Evolutionary conservation across 2,113 vertebrate genomes (phyloP).

Genomic region (Zosterops japonicus): DNA sequence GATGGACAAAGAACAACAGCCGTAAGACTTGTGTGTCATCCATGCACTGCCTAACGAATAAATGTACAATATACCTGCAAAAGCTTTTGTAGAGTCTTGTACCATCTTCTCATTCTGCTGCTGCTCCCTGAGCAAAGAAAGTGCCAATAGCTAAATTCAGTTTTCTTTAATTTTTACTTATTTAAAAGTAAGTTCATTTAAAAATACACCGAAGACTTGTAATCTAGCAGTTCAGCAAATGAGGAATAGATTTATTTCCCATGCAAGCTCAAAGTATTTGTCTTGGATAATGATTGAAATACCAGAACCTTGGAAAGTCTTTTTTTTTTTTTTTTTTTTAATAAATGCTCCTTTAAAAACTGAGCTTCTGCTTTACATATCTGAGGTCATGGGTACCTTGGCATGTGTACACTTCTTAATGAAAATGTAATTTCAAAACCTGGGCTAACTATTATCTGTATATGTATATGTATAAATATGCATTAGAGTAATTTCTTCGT

Average conservation of each 20-base stretch:
- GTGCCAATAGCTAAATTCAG: background rate
- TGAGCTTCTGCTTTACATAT: background rate
- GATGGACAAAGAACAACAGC: background rate
- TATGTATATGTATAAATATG: background rate
- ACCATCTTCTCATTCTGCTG: background rate
- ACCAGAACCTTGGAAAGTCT: background rate
- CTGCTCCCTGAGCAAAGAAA: background rate
- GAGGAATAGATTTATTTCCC: background rate
- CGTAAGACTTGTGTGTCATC: background rate
- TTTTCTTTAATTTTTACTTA: constrained; percentile 6
- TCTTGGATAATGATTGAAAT: background rate
- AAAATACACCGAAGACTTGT: background rate
- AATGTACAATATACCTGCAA: background rate
- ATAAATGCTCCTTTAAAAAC: background rate
- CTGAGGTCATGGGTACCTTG: background rate
- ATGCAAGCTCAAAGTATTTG: background rate
- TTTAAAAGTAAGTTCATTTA: background rate
- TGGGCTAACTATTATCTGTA: background rate
- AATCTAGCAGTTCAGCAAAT: background rate
- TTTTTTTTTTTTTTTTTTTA: background rate
- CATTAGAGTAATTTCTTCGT: background rate
- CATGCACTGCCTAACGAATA: background rate
- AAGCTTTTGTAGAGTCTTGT: background rate
- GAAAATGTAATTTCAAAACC: background rate
- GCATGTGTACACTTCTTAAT: background rate